Conservation (phyloP, 1,140 invertebrate genomes). For the Bradysia coprophila region DNA sequence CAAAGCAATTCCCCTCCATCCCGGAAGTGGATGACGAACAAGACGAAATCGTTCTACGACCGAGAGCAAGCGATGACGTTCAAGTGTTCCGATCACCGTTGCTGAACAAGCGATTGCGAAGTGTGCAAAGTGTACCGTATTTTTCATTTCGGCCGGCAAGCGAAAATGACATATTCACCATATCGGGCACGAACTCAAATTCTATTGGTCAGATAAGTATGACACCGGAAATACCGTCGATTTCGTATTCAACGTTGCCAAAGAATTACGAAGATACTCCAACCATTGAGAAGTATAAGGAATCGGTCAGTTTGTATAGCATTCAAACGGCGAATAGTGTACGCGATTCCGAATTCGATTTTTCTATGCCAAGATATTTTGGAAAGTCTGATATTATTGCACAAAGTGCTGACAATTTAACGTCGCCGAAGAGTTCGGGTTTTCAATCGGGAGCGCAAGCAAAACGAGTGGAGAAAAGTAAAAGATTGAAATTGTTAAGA, state of each 20-base stretch:
- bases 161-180: slow-evolving; percentile 21
- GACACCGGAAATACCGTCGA: slow-evolving; percentile 23
- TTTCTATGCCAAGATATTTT: slow-evolving; percentile 23
- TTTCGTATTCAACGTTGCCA: slow-evolving; percentile 19
- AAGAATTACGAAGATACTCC: slow-evolving; percentile 24
- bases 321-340: slow-evolving; percentile 20
- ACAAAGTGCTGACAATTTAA: slow-evolving; percentile 16
- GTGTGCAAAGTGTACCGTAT: slow-evolving; percentile 20
- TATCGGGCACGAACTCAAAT: slow-evolving; percentile 9
- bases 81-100: not conserved
- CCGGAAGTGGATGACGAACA: not conserved
- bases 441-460: slow-evolving; percentile 12
- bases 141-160: slow-evolving; percentile 14
- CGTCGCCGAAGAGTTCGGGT: slow-evolving; percentile 5
- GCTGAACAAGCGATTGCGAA: slow-evolving; percentile 10
- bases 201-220: slow-evolving; percentile 23
- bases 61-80: not conserved
- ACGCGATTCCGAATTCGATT: slow-evolving; percentile 12
- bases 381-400: slow-evolving; percentile 13
- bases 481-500: slow-evolving; percentile 18
- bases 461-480: slow-evolving; percentile 14
- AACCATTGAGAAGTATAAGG: slow-evolving; percentile 22
- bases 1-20: not conserved
- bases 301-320: slow-evolving; percentile 19
- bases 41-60: not conserved